Evolutionary conservation across 2,113 vertebrate species (phyloP), one percentile per base, ranked within the genome.

Genomic region (Prionailurus viverrinus): DNA sequence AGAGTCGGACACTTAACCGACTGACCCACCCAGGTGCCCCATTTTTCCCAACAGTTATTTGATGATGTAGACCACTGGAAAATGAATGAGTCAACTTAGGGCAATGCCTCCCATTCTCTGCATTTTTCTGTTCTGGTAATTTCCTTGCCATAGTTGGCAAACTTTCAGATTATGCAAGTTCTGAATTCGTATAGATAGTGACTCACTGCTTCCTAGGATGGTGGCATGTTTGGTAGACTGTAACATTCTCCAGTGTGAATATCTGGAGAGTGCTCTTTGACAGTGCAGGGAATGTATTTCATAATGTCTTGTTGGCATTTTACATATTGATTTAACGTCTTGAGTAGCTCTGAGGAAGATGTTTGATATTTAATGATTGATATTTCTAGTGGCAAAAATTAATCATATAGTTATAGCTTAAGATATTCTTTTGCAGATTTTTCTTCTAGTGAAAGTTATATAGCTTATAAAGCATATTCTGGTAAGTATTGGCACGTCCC

Each of bases 301-400:
- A 39, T 18, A 78, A 92, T 92, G 82, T 89, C 94, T 89, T 84
- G n/a, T 63, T 97, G 73, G 85, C 73, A 97, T 97, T 97, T 98
- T 97, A 89, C 39, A 65, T 23, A 71, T 92, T 96, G 81, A 81
- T 58, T 92, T 94, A 94, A 88, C 31, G 81, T 95, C 94, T 96
- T 1, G 15, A 83, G 55, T 96, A 84, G 36, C 80, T 87, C 78
- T 80, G 4, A 82, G 63, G 16, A 94, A 88, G 39, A 79, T 95
- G 63, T 93, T 89, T 69, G n/a, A 36, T 93, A 93, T 65, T 82
- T 96, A 51, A 19, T 95, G 96, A 97, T 89, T 91, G 74, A 27
- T 88, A 85, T n/a, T 66, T 92, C 66, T 98, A 18, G 13, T 94
- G 74, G 51, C 48, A 85, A 97, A 68, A 97, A 39, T 27, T 87